A percentile compares a stretch with the other conserved stretches of the same genome.
Evolutionary conservation across 2,113 vertebrate species (phyloP).

Genomic region (Athene noctua): DNA sequence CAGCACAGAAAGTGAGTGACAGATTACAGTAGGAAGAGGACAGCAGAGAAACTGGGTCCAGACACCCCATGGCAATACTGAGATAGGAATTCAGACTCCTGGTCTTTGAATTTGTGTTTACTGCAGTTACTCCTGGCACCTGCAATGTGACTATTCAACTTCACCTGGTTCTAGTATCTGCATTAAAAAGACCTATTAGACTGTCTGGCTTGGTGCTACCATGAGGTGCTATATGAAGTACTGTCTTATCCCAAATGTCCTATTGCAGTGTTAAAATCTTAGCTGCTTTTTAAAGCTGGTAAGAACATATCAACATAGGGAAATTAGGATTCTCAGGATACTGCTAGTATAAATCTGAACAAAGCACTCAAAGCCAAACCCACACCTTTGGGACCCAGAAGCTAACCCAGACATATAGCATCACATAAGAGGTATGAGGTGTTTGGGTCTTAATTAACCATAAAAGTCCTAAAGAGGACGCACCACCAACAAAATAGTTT

Average conservation of each 20-base stretch:
- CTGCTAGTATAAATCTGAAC: not conserved
- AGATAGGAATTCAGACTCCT: not conserved
- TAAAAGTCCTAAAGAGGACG: not conserved
- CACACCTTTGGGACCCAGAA: rapidly evolving
- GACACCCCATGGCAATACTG: not conserved
- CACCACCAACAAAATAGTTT: not conserved
- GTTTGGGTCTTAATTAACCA: not conserved
- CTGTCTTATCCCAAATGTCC: not conserved
- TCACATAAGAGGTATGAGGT: not conserved
- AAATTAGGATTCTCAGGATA: not conserved
- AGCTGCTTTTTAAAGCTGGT: not conserved
- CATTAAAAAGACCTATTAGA: not conserved
- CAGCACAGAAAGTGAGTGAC: not conserved
- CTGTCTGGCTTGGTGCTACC: not conserved
- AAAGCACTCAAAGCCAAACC: not conserved
- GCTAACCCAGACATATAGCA: not conserved
- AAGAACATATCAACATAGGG: not conserved
- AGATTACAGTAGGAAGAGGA: not conserved
- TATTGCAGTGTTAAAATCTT: not conserved
- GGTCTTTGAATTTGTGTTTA: not conserved
- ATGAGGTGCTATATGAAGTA: not conserved
- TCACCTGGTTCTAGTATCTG: not conserved
- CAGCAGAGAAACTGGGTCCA: not conserved
- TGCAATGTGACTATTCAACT: not conserved
- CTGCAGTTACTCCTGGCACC: not conserved